phyloP scores from a whole-genome alignment of 1,140 invertebrate genomes.

The Tribolium madens region DNA sequence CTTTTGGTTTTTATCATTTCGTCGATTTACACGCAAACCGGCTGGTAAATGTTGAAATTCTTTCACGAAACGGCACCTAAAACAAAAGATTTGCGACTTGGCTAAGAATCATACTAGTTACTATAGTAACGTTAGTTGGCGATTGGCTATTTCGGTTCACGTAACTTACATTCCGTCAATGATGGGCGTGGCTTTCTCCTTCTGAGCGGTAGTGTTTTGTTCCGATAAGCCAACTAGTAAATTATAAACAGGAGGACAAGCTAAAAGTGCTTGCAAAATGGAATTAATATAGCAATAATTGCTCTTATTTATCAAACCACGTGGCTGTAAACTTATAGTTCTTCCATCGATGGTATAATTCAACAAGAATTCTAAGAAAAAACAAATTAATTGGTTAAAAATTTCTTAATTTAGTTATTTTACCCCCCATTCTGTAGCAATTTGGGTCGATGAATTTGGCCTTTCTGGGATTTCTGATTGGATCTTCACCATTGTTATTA shows the following conservation, averaged over 20 bases:
- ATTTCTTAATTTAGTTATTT: slow-evolving; percentile 47
- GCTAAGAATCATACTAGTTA: too few relatives aligned
- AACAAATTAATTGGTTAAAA: slow-evolving; percentile 36
- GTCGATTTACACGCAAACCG: slow-evolving; percentile 66
- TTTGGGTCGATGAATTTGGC: slow-evolving; percentile 70
- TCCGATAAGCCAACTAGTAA: slow-evolving; percentile 80
- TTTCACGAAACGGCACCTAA: slow-evolving; percentile 75
- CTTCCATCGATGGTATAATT: slow-evolving; percentile 81
- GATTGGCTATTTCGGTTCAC: too few relatives aligned
- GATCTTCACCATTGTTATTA: slow-evolving; percentile 51
- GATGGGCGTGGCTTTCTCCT: slow-evolving; percentile 81
- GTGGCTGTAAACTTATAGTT: slow-evolving; percentile 80
- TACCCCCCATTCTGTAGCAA: slow-evolving; percentile 76
- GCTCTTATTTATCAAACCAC: slow-evolving; percentile 89
- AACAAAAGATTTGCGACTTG: slow-evolving; percentile 50
- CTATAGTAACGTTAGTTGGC: too few relatives aligned
- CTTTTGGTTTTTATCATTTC: slow-evolving; percentile 66
- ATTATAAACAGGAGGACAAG: slow-evolving; percentile 95
- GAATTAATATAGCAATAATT: slow-evolving; percentile 98
- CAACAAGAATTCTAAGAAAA: slow-evolving; percentile 76
- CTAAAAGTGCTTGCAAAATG: slow-evolving; percentile 88
- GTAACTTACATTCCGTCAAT: slow-evolving; percentile 93
- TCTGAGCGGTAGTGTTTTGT: slow-evolving; percentile 67
- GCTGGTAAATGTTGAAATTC: slow-evolving; percentile 76
- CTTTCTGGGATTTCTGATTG: slow-evolving; percentile 58